Evolutionary conservation across 2,888 invertebrate species (phyloP), one percentile per base, ranked within the genome.

Genomic region (Teleogryllus oceanicus): DNA sequence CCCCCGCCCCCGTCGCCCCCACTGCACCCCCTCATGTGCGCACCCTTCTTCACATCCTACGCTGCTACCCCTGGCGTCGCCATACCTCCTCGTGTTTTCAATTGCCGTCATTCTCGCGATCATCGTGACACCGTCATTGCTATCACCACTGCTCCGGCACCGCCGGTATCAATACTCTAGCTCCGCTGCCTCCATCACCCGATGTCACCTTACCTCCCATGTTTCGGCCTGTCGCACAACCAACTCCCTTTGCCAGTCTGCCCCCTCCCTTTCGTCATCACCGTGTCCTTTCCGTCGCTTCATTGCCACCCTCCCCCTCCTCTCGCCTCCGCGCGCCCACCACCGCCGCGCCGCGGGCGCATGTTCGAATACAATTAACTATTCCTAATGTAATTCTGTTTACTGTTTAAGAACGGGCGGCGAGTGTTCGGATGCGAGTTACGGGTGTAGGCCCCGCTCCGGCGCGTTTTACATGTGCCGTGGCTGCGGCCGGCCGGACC

Each of bases 151-250:
- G 37, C 8, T 37, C 37, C 37, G 37, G 8, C 37, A 8, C 37
- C 5, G 1, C 49, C 11, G 76, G n/a, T 49, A 10, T 20, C 78
- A 18, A 50, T 51, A 20, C 78, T 50, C 13, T n/a, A 24, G 49
- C 51, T 49, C 50, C 50, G 18, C 21, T 13, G 11, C 20, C 20
- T 16, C 13, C 81, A 75, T 78, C 80, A 78, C 80, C 82, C 62
- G 81, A 49, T 50, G 74, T 74, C 81, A 80, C 82, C 49, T 51
- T 77, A 76, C 74, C 81, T 74, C 80, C 80, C 62, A 20, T 13
- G 77, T 37, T 50, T 74, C 74, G 79, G 74, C 62, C 76, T 75
- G 74, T n/a, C 74, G 77, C 79, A 77, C 74, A 16, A 78, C n/a
- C 49, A 16, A 20, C 21, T 82, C 81, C 21, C 79, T 75, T 77